Conservation (phyloP, 1,140 invertebrate species). For the Macrocentrus cingulum region DNA sequence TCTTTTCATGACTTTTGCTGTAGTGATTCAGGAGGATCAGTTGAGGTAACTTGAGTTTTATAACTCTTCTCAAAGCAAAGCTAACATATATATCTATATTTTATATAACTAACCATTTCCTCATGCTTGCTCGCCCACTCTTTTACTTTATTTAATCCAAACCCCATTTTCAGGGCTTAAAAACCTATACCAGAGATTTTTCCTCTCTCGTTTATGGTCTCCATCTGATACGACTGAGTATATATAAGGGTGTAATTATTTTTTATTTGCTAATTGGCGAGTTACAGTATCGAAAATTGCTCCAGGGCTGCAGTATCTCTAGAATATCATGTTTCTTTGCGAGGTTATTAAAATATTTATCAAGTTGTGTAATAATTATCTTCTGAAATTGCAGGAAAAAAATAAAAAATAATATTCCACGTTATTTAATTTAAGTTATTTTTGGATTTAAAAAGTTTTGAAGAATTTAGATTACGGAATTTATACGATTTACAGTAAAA, state of each 20-base stretch:
- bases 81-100: constrained; percentile 3
- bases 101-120: neutral
- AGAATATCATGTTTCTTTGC: neutral
- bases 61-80: neutral
- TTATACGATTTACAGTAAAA: too few relatives aligned
- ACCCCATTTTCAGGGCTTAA: constrained; percentile 5
- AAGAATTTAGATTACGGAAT: too few relatives aligned
- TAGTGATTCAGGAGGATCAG: neutral
- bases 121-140: neutral
- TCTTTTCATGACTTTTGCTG: neutral
- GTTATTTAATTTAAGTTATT: too few relatives aligned
- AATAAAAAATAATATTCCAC: too few relatives aligned
- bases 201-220: neutral
- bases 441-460: too few relatives aligned
- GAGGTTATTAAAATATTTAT: too few relatives aligned
- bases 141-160: constrained; percentile 7
- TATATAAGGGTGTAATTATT: constrained; percentile 19
- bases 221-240: constrained; percentile 1
- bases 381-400: too few relatives aligned
- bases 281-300: constrained; percentile 8
- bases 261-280: constrained; percentile 15
- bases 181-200: constrained; percentile 1
- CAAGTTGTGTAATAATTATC: too few relatives aligned
- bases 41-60: neutral
- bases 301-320: neutral